Percentiles rank a stretch among this genome's conserved stretches.
Conservation (phyloP, 2,797 vertebrate species). For the Centroberyx gerrardi region DNA sequence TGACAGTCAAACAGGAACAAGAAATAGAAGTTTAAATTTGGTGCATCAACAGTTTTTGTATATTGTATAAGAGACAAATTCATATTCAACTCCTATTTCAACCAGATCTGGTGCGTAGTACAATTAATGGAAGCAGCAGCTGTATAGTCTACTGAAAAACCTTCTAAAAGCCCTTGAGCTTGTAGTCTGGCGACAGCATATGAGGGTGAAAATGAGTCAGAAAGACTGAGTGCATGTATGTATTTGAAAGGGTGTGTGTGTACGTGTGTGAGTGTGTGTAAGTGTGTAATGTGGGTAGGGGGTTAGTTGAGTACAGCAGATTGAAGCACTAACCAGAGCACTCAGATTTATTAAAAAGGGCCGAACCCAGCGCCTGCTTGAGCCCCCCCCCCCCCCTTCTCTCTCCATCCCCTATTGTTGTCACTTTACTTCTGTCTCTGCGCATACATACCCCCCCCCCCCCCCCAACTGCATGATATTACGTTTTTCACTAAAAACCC, state of each 20-base stretch:
- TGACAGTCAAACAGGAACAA: constrained; percentile 12
- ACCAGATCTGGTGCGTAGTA: constrained; percentile 43
- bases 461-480: constrained; percentile 74
- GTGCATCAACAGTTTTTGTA: no score
- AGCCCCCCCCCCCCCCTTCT: constrained; percentile 37
- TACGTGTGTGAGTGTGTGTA: constrained; percentile 11
- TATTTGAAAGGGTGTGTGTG: constrained; percentile 41
- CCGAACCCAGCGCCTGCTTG: constrained; percentile 59
- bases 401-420: constrained; percentile 80
- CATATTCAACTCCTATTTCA: constrained; percentile 20
- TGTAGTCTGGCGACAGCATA: constrained; percentile 54
- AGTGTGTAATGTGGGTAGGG: constrained; percentile 49
- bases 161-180: constrained; percentile 75
- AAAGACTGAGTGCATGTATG: constrained; percentile 71
- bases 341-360: constrained; percentile 88
- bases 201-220: constrained; percentile 78
- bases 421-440: constrained; percentile 79
- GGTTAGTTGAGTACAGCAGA: constrained; percentile 78
- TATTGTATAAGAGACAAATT: no score
- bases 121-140: constrained; percentile 64
- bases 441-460: constrained; percentile 64
- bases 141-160: constrained; percentile 58
- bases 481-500: constrained; percentile 73
- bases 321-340: constrained; percentile 86
- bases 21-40: no score